phyloP scores from a whole-genome alignment of 2,888 invertebrate species.

The Apamea anceps region DNA sequence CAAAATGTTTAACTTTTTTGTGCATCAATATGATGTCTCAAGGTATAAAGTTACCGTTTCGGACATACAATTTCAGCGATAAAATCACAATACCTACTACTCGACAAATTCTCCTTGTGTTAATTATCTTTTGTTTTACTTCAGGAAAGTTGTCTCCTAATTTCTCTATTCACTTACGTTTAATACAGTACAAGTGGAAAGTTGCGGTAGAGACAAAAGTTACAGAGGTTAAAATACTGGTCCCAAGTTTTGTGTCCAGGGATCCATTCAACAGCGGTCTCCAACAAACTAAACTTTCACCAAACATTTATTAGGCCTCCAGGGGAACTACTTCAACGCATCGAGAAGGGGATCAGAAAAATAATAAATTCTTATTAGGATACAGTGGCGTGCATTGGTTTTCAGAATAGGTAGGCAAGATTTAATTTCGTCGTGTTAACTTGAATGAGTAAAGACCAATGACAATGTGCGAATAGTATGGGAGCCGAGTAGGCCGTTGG shows the following conservation, averaged over 20 bases:
- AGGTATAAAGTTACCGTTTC: neutral
- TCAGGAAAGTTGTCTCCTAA: slow-evolving; percentile 14
- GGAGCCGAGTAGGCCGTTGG: too few species aligned
- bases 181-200: slow-evolving; percentile 36
- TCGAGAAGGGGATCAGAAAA: slow-evolving; percentile 48
- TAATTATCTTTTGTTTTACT: slow-evolving; percentile 15
- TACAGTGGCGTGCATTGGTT: too few species aligned
- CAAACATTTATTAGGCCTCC: slow-evolving; percentile 37
- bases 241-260: slow-evolving; percentile 39
- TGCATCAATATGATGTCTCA: neutral
- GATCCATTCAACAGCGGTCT: slow-evolving; percentile 41
- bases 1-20: neutral
- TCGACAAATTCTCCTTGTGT: neutral
- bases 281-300: slow-evolving; percentile 36
- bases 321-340: slow-evolving; percentile 28
- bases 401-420: too few species aligned
- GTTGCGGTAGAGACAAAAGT: slow-evolving; percentile 24
- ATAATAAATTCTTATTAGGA: slow-evolving; percentile 40
- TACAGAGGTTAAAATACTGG: slow-evolving; percentile 31
- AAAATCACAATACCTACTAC: neutral
- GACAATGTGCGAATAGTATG: too few species aligned
- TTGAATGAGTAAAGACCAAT: too few species aligned
- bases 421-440: too few species aligned
- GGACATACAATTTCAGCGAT: neutral
- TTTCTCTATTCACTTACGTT: slow-evolving; percentile 39